Evolutionary conservation across 2,113 vertebrate genomes (phyloP).

Genomic region (Echinops telfairi): DNA sequence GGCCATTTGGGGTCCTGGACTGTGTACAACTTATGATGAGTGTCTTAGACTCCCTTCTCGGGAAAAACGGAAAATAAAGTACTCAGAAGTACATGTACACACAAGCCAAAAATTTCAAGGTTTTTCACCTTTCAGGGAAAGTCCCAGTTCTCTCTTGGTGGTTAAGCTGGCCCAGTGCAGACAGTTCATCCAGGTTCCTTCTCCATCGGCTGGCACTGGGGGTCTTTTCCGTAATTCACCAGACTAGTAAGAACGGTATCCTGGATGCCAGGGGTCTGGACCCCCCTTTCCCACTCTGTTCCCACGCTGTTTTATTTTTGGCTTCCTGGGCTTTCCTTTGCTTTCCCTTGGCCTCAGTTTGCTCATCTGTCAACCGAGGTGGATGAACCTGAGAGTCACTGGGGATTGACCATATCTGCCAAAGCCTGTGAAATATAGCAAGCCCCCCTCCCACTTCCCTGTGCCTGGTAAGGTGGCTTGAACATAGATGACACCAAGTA

Average conservation of each 20-base stretch:
- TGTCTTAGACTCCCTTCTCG: neutral
- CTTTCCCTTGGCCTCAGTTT: slow-evolving; percentile 23
- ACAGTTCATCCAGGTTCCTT: neutral
- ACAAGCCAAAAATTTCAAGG: slow-evolving; percentile 14
- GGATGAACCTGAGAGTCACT: slow-evolving; percentile 24
- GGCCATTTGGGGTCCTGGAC: neutral
- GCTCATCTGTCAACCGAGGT: slow-evolving; percentile 32
- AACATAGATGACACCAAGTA: neutral
- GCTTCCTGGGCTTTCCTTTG: slow-evolving; percentile 13
- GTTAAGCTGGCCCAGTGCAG: neutral
- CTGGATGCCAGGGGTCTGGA: neutral
- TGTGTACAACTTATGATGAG: neutral
- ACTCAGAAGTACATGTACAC: neutral
- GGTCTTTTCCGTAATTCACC: slow-evolving; percentile 31
- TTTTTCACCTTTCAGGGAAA: slow-evolving; percentile 2
- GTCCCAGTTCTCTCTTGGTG: neutral
- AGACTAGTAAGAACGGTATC: neutral
- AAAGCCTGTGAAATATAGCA: neutral
- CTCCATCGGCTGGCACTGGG: neutral
- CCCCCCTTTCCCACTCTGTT: slow-evolving; percentile 1
- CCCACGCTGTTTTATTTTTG: neutral
- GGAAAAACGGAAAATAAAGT: neutral
- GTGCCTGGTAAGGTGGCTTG: neutral
- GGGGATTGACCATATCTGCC: neutral
- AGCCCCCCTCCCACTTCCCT: neutral